Evolutionary conservation across 2,797 vertebrate genomes (phyloP).

Genomic region (Pristis pectinata): DNA sequence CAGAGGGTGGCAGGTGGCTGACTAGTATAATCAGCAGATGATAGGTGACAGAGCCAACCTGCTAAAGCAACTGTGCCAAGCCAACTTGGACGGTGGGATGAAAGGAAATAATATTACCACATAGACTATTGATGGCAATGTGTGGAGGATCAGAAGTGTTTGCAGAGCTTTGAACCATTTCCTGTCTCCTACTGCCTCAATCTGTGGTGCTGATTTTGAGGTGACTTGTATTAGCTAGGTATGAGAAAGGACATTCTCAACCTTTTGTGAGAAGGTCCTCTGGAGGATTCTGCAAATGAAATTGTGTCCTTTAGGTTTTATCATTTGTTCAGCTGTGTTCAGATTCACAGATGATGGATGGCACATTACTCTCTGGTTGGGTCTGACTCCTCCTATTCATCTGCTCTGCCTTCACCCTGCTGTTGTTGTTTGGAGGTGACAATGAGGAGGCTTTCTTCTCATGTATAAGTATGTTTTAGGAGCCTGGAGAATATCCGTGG

Average conservation of each 20-base stretch:
- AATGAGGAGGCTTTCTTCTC: background rate
- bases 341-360: background rate
- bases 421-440: background rate
- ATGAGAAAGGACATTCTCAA: background rate
- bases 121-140: background rate
- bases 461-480: background rate
- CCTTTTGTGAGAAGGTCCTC: background rate
- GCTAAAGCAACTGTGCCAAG: slow-evolving; percentile 17
- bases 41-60: slow-evolving; percentile 27
- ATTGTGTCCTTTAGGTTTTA: background rate
- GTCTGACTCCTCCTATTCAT: background rate
- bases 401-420: background rate
- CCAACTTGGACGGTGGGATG: background rate
- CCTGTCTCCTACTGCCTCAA: background rate
- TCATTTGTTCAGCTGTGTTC: background rate
- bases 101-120: background rate
- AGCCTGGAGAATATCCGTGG: background rate
- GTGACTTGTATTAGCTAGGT: background rate
- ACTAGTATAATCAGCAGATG: slow-evolving; percentile 26
- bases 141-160: background rate
- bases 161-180: too few species aligned
- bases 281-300: background rate
- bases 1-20: slow-evolving; percentile 25
- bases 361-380: background rate
- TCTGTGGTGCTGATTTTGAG: background rate